Evolutionary conservation across 1,140 invertebrate species (phyloP).

Genomic region (Phymastichus coffea): DNA sequence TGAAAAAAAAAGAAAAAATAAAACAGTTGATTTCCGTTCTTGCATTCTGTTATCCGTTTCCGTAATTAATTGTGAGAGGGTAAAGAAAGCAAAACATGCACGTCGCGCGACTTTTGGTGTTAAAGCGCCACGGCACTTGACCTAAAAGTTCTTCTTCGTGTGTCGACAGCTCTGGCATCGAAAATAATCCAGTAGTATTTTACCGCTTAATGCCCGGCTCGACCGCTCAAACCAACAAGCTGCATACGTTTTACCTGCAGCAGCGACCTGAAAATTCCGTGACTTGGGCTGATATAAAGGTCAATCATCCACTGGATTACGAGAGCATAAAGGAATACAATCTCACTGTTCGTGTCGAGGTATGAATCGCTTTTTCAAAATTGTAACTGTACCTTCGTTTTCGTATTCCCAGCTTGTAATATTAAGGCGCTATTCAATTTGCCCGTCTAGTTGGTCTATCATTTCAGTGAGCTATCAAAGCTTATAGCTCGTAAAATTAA

Average conservation of each 20-base stretch:
- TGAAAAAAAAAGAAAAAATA: too few relatives aligned
- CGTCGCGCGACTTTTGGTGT: conserved; percentile 3
- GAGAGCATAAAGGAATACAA: conserved; percentile 95
- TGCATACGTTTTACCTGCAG: conserved; percentile 93
- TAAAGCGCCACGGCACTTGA: neutral
- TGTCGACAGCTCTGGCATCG: conserved; percentile 82
- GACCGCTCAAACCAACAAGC: conserved; percentile 93
- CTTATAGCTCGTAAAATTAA: too few relatives aligned
- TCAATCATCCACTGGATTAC: conserved; percentile 93
- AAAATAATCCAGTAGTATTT: conserved; percentile 93
- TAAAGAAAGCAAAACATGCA: too few relatives aligned
- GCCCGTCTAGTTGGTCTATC: too few relatives aligned
- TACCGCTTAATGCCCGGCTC: conserved; percentile 92
- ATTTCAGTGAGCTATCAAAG: too few relatives aligned
- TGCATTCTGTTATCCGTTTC: conserved; percentile 51
- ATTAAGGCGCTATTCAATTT: too few relatives aligned
- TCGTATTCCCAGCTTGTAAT: too few relatives aligned
- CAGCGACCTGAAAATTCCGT: conserved; percentile 86
- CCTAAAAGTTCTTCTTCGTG: conserved; percentile 16
- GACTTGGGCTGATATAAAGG: conserved; percentile 93
- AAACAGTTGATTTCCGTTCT: conserved; percentile 44
- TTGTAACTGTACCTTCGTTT: too few relatives aligned
- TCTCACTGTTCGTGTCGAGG: conserved; percentile 92
- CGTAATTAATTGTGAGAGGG: conserved; percentile 25
- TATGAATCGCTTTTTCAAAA: conserved; percentile 55